Percentiles rank a stretch among this genome's conserved stretches.
Conservation (phyloP, 1,140 invertebrate genomes). For the Drosophila saltans region DNA sequence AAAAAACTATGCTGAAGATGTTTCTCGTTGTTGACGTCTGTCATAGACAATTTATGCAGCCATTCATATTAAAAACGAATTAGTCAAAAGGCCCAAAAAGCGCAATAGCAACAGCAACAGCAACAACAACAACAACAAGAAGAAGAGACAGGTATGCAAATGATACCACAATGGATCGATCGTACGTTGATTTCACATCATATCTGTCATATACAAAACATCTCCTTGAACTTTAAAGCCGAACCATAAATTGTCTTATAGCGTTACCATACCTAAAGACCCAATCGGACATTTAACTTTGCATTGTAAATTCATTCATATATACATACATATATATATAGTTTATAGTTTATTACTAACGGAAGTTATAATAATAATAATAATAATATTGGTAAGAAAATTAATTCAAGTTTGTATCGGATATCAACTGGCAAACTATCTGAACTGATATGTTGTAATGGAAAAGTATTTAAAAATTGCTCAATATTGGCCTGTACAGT, state of each 20-base stretch:
- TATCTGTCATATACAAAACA: conserved; percentile 9
- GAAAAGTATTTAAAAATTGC: too few relatives aligned
- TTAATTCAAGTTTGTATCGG: too few relatives aligned
- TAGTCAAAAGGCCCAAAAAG: conserved; percentile 33
- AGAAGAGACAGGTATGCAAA: conserved; percentile 4
- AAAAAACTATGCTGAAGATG: background rate
- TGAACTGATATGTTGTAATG: too few relatives aligned
- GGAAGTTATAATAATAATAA: background rate
- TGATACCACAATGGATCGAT: background rate
- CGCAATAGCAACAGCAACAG: background rate
- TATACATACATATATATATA: too few relatives aligned
- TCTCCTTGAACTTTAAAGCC: conserved; percentile 62
- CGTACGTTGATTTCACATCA: background rate
- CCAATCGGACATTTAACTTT: background rate
- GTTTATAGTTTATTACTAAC: conserved; percentile 8
- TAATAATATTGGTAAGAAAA: too few relatives aligned
- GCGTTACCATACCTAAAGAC: conserved; percentile 11
- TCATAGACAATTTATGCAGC: background rate
- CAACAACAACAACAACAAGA: background rate
- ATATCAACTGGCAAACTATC: too few relatives aligned
- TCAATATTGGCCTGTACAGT: background rate
- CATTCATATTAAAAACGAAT: conserved; percentile 63
- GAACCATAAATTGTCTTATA: conserved; percentile 30
- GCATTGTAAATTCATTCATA: conserved; percentile 19
- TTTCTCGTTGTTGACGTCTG: conserved; percentile 21